phyloP scores from a whole-genome alignment of 64 coral and sea anemone genomes.

The Porites lutea region DNA sequence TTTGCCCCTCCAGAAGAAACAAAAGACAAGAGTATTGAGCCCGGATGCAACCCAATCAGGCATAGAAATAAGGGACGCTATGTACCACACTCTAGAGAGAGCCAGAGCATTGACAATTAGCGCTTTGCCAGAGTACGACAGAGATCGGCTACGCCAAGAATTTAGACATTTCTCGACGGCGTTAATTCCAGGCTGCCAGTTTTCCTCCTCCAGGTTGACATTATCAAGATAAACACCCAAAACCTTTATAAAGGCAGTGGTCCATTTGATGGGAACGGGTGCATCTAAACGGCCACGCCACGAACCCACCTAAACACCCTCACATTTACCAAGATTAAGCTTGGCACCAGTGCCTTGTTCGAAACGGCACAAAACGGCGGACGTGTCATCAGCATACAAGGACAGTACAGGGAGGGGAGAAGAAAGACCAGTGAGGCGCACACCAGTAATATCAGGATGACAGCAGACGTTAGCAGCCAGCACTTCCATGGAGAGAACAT shows the following conservation, averaged over 20 bases:
- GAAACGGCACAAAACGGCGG: background rate
- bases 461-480: conserved; percentile 2
- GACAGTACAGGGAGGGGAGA: background rate
- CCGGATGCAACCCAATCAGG: too few species aligned
- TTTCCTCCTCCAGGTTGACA: background rate
- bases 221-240: background rate
- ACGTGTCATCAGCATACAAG: conserved; percentile 42
- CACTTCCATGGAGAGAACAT: conserved; percentile 32
- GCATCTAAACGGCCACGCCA: background rate
- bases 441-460: background rate
- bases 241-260: background rate
- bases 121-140: too few species aligned
- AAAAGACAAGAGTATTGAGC: too few species aligned
- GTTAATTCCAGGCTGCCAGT: background rate
- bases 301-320: conserved; percentile 25
- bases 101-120: too few species aligned
- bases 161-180: background rate
- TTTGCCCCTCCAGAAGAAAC: too few species aligned
- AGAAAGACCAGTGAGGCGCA: background rate
- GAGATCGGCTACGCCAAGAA: background rate
- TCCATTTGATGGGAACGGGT: background rate
- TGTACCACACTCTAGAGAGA: too few species aligned
- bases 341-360: conserved; percentile 37
- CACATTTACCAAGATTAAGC: background rate
- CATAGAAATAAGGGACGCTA: too few species aligned